These are phyloP conservation scores for Drosophila lacertosa DNA, from an alignment of 1,140 invertebrate genomes.

Conservation along the genomic window DNA sequence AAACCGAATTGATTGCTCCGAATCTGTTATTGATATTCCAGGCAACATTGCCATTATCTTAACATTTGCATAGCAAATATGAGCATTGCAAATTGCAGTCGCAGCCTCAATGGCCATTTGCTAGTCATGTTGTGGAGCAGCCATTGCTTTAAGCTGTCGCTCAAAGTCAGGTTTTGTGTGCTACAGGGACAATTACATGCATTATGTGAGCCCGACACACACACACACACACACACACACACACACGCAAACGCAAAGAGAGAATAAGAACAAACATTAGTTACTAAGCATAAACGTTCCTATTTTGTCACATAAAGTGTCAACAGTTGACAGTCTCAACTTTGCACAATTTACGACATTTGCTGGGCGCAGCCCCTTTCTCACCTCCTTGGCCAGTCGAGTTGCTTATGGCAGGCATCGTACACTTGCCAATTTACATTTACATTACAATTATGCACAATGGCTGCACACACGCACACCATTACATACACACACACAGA, in stretches of 20 bases:
- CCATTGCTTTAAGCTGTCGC: constrained; percentile 41
- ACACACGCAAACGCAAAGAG: background rate
- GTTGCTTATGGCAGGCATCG: background rate
- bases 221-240: background rate
- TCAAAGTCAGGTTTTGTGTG: constrained; percentile 33
- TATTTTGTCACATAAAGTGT: constrained; percentile 65
- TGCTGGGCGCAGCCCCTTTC: constrained; percentile 1
- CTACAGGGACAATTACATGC: constrained; percentile 45
- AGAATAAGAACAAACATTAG: constrained; percentile 45
- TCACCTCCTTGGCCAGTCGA: background rate
- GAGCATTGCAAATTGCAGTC: background rate
- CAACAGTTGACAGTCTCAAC: constrained; percentile 62
- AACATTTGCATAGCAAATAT: background rate
- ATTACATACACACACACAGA: background rate
- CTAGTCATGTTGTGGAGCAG: constrained; percentile 15
- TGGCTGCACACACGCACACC: constrained; percentile 22
- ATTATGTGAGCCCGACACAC: constrained; percentile 26
- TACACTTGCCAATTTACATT: constrained; percentile 40
- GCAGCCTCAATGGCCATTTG: constrained; percentile 6
- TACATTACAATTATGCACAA: constrained; percentile 40
- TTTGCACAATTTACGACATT: constrained; percentile 60
- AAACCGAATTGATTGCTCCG: too few species aligned
- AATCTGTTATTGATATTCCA: too few species aligned
- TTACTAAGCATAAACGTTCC: constrained; percentile 50
- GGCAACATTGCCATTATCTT: background rate